Evolutionary conservation across 2,113 vertebrate species (phyloP).

Genomic region (Aegotheles bennettii): DNA sequence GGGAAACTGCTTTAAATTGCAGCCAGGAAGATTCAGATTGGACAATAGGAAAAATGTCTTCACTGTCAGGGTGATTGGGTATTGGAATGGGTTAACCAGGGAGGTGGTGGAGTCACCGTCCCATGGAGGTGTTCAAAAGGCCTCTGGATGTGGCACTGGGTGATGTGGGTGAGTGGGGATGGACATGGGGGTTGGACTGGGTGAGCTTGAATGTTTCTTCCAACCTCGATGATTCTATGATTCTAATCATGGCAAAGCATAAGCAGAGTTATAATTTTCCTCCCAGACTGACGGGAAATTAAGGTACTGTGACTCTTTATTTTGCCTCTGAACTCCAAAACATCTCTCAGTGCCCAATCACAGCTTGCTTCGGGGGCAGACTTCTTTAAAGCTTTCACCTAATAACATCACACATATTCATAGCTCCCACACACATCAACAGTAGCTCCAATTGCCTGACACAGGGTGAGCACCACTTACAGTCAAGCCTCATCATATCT

Average conservation of each 20-base stretch:
- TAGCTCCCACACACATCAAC: neutral
- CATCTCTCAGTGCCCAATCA: neutral
- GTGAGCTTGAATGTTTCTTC: no score
- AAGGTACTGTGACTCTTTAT: neutral
- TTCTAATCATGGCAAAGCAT: neutral
- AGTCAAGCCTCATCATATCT: neutral
- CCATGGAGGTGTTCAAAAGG: no score
- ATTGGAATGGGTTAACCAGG: no score
- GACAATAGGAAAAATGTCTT: no score
- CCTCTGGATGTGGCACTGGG: no score
- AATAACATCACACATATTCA: fast-evolving
- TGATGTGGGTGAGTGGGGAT: no score
- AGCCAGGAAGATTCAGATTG: no score
- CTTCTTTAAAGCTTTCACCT: neutral
- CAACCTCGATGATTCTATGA: no score
- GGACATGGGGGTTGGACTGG: no score
- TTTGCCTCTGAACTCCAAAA: neutral
- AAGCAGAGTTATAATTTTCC: neutral
- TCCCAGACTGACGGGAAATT: neutral
- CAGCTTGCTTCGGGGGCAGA: neutral
- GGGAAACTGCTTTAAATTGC: no score
- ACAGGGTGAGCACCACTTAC: neutral
- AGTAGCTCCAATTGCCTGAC: neutral
- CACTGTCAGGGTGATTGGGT: no score
- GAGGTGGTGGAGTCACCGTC: no score